Evolutionary conservation across 2,888 invertebrate genomes (phyloP).

Genomic region (Metallyticus violacea): DNA sequence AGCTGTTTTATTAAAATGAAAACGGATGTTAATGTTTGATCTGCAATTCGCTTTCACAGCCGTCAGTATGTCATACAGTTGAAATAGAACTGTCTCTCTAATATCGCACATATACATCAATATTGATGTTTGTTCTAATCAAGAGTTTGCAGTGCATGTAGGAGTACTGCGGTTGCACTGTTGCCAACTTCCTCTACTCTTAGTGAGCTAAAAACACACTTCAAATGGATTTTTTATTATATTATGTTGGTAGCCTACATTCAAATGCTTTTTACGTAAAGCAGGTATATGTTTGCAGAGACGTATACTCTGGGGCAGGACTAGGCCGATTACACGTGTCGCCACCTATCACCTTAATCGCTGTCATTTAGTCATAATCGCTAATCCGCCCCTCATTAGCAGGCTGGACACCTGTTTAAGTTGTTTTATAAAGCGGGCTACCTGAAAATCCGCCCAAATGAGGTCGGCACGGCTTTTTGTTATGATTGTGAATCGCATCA

Average conservation of each 20-base stretch:
- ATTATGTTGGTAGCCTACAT: not conserved
- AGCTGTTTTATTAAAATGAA: no score
- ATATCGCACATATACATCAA: not conserved
- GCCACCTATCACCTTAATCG: conserved; percentile 4
- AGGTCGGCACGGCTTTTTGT: not conserved
- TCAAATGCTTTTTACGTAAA: no score
- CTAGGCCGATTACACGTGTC: not conserved
- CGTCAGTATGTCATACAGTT: no score
- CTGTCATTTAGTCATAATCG: not conserved
- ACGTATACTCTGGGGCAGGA: not conserved
- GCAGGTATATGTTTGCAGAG: not conserved
- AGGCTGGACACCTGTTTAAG: not conserved
- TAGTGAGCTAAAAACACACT: no score
- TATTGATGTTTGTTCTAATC: not conserved
- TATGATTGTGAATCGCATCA: not conserved
- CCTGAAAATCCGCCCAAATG: not conserved
- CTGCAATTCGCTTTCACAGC: no score
- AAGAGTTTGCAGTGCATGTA: not conserved
- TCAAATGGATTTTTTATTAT: not conserved
- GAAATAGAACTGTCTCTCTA: not conserved
- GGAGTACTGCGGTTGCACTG: not conserved
- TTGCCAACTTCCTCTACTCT: not conserved
- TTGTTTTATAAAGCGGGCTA: not conserved
- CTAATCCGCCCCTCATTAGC: not conserved
- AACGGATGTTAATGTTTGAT: no score